Conservation (phyloP, 2,888 invertebrate genomes). For the Dynastes tityus region DNA sequence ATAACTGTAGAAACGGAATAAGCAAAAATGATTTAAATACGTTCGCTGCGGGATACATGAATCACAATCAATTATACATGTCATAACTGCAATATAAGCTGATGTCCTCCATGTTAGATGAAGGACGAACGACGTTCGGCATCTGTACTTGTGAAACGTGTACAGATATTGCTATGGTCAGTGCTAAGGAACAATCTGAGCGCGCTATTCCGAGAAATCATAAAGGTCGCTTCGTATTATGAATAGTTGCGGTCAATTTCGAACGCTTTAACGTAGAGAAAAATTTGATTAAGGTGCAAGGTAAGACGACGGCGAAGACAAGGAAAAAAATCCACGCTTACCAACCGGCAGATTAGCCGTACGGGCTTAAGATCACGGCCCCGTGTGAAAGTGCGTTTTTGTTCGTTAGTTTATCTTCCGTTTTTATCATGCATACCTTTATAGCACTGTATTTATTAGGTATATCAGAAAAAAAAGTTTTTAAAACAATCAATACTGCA, state of each 20-base stretch:
- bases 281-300: constrained; percentile 31
- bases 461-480: constrained; percentile 18
- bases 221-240: constrained; percentile 38
- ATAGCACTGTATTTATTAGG: background rate
- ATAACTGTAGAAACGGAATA: constrained; percentile 25
- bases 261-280: constrained; percentile 14
- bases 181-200: constrained; percentile 20
- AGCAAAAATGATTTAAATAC: constrained; percentile 30
- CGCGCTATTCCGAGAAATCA: constrained; percentile 27
- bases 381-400: constrained; percentile 43
- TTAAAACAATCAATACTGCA: constrained; percentile 30
- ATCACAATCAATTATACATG: constrained; percentile 33
- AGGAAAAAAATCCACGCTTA: constrained; percentile 31
- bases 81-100: background rate
- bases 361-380: constrained; percentile 29
- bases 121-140: background rate
- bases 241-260: constrained; percentile 38
- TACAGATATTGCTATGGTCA: constrained; percentile 11
- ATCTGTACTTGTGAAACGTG: constrained; percentile 14
- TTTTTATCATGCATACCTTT: constrained; percentile 19
- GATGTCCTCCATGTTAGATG: constrained; percentile 21
- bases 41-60: constrained; percentile 2
- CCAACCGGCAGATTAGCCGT: constrained; percentile 19
- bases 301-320: constrained; percentile 32
- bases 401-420: constrained; percentile 27